Evolutionary conservation across 1,140 invertebrate species (phyloP).

Genomic region (Diorhabda elongata): DNA sequence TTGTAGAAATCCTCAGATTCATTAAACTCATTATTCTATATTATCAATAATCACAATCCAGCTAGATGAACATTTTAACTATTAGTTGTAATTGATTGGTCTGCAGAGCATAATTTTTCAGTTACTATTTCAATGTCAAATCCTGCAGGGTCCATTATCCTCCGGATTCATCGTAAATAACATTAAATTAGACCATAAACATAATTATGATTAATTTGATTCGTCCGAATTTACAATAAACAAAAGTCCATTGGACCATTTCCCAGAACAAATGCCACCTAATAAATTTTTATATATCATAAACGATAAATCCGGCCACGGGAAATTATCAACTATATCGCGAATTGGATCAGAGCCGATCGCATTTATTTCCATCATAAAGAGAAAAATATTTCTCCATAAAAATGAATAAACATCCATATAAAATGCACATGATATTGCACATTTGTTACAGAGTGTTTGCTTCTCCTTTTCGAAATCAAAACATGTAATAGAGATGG

Average conservation of each 20-base stretch:
- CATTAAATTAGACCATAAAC: slow-evolving; percentile 2
- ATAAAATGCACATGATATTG: slow-evolving; percentile 13
- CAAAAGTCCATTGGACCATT: background rate
- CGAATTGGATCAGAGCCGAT: slow-evolving; percentile 5
- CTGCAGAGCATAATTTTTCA: background rate
- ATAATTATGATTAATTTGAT: background rate
- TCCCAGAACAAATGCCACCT: slow-evolving; percentile 1
- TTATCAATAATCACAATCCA: too few species aligned
- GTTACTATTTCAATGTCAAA: background rate
- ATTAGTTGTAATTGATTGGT: too few species aligned
- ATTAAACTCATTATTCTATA: too few species aligned
- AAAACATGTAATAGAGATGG: too few species aligned
- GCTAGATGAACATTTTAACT: too few species aligned
- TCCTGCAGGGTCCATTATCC: slow-evolving; percentile 1
- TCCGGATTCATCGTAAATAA: background rate
- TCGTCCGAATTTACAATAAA: background rate
- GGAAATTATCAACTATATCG: slow-evolving; percentile 15
- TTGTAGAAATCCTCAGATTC: too few species aligned
- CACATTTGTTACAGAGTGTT: slow-evolving; percentile 5
- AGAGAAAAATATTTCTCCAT: slow-evolving; percentile 18
- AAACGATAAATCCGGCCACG: slow-evolving; percentile 9
- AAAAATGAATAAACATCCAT: slow-evolving; percentile 12
- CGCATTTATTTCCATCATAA: slow-evolving; percentile 14
- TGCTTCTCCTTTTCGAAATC: too few species aligned
- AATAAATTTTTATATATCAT: slow-evolving; percentile 8